Conservation (phyloP, 2,888 invertebrate genomes). For the Leptinotarsa rubiginosa region DNA sequence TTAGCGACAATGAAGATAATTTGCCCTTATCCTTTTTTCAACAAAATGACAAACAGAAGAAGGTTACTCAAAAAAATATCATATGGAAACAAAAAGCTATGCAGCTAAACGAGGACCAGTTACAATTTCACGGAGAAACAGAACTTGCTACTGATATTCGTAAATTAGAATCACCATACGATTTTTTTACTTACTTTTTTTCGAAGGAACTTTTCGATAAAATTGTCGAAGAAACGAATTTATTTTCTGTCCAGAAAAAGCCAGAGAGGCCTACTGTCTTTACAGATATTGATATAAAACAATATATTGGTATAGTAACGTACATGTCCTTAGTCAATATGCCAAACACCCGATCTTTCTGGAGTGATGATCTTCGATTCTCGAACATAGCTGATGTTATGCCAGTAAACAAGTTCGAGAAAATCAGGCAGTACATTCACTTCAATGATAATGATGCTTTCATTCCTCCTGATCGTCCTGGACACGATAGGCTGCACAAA, state of each 20-base stretch:
- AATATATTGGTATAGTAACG: not conserved
- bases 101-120: not conserved
- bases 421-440: not conserved
- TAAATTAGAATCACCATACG: not conserved
- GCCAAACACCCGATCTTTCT: not conserved
- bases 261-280: not conserved
- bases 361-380: not conserved
- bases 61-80: not conserved
- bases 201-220: not conserved
- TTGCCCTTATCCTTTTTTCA: not conserved
- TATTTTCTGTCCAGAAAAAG: not conserved
- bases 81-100: not conserved
- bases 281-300: not conserved
- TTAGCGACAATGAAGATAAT: not conserved
- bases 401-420: not conserved
- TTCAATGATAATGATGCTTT: not conserved
- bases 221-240: not conserved
- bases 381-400: not conserved
- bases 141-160: not conserved
- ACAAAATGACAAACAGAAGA: not conserved
- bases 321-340: conserved; percentile 1
- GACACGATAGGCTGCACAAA: no score
- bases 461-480: no score
- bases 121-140: not conserved
- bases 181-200: not conserved